phyloP scores from a whole-genome alignment of 2,797 vertebrate species.

The Agapornis canus region DNA sequence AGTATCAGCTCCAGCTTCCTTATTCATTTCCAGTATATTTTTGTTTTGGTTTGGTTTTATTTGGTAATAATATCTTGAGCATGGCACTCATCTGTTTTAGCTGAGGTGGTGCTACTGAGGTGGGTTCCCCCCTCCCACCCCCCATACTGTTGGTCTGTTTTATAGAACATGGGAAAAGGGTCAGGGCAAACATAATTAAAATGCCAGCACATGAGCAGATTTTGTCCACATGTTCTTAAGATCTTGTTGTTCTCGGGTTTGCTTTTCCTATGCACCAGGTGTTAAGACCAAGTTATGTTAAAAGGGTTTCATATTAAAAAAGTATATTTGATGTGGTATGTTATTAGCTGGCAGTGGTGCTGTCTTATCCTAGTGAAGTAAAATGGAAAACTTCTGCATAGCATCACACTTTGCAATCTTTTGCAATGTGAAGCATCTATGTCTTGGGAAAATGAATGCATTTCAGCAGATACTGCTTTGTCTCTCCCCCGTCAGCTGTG shows the following conservation, averaged over 20 bases:
- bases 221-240: conserved; percentile 68
- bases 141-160: conserved; percentile 39
- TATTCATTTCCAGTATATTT: conserved; percentile 1
- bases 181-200: conserved; percentile 69
- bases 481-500: background rate
- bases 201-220: conserved; percentile 62
- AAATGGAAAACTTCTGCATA: background rate
- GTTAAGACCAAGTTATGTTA: conserved; percentile 38
- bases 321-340: conserved; percentile 36
- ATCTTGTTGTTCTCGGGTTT: conserved; percentile 39
- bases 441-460: background rate
- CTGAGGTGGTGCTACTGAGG: conserved; percentile 33
- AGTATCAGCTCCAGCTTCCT: conserved; percentile 19
- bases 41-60: background rate
- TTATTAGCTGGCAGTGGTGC: conserved; percentile 1
- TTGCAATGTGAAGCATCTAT: background rate
- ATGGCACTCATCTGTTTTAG: background rate
- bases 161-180: conserved; percentile 60
- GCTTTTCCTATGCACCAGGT: conserved; percentile 53
- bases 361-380: background rate
- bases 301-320: conserved; percentile 31
- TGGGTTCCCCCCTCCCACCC: background rate
- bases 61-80: conserved; percentile 2
- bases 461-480: conserved; percentile 14
- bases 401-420: background rate